phyloP scores from a whole-genome alignment of 2,113 vertebrate species.

The Hippocampus guttulatus region DNA sequence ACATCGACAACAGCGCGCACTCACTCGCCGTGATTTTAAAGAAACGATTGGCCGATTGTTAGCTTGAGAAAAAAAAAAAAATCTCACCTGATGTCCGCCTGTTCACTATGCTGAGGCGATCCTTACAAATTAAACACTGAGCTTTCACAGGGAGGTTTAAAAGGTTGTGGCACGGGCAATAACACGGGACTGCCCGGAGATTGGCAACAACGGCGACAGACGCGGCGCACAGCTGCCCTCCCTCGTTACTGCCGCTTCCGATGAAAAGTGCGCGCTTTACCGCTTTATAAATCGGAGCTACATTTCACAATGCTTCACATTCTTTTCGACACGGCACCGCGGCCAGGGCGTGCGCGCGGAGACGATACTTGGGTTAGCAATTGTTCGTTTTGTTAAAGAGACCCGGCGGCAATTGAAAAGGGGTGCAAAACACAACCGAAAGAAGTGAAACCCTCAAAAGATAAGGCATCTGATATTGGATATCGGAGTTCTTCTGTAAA shows the following conservation, averaged over 20 bases:
- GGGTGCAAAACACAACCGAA: not conserved
- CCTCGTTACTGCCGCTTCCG: not conserved
- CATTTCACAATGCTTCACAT: conserved; percentile 3
- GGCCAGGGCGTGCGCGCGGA: not conserved
- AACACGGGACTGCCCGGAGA: not conserved
- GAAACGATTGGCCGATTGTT: not conserved
- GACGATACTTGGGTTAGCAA: not conserved
- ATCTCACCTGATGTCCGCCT: not conserved
- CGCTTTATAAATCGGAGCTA: not conserved
- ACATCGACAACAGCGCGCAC: too few relatives aligned
- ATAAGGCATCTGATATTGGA: not conserved
- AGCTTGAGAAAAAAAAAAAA: not conserved
- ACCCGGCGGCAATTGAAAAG: not conserved
- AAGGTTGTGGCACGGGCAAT: not conserved
- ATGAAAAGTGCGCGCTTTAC: not conserved
- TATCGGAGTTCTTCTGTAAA: conserved; percentile 9
- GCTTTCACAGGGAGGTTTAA: not conserved
- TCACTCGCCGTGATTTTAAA: not conserved
- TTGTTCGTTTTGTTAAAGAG: not conserved
- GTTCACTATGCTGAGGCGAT: not conserved
- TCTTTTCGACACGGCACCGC: not conserved
- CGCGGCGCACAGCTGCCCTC: not conserved
- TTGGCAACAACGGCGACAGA: not conserved
- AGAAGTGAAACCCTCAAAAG: not conserved
- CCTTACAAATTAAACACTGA: not conserved